These are phyloP conservation scores for Anarhynchus alexandrinus DNA, from an alignment of 2,113 vertebrate species.

Conservation along the genomic window DNA sequence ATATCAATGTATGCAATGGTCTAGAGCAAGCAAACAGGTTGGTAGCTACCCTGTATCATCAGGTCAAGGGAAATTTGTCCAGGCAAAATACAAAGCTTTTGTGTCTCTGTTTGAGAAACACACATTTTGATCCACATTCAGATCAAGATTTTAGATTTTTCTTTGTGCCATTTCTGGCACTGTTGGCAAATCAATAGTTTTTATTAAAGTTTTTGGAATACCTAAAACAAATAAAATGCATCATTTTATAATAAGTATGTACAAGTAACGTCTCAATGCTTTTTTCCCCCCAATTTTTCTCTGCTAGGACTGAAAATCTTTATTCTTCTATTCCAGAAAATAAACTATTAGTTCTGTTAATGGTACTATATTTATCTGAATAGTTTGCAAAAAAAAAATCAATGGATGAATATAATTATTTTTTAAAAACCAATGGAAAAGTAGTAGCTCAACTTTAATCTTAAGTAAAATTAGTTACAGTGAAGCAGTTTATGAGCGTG, in stretches of 20 bases:
- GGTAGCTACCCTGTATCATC: not conserved
- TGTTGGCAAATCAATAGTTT: not conserved
- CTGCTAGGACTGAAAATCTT: not conserved
- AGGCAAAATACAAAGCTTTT: not conserved
- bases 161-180: not conserved
- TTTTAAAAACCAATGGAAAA: not conserved
- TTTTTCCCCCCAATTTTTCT: not conserved
- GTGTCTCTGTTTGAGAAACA: not conserved
- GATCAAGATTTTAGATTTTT: not conserved
- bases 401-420: not conserved
- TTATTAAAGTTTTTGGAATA: not conserved
- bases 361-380: not conserved
- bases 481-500: not conserved
- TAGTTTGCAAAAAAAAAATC: not conserved
- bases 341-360: not conserved
- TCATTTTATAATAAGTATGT: not conserved
- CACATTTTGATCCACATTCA: not conserved
- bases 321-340: not conserved
- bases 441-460: not conserved
- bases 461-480: not conserved
- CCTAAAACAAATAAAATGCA: not conserved
- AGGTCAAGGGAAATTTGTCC: not conserved
- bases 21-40: not conserved
- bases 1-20: not conserved
- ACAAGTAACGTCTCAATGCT: not conserved